Evolutionary conservation across 1,140 invertebrate species (phyloP).

Genomic region (Episyrphus balteatus): DNA sequence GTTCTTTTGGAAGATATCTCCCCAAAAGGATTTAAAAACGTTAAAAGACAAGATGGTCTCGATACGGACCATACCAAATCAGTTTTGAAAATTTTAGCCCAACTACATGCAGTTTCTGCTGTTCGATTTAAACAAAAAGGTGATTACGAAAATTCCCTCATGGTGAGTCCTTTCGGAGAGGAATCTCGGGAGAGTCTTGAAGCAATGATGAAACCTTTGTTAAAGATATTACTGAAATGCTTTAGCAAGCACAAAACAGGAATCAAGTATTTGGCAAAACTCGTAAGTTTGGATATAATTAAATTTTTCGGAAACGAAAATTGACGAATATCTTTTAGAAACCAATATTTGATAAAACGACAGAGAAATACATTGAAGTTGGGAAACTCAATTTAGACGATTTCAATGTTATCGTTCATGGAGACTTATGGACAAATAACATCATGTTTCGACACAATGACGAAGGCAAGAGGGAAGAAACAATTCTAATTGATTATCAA

Average conservation of each 20-base stretch:
- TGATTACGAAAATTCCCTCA: neutral
- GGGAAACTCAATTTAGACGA: conserved; percentile 28
- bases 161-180: conserved; percentile 1
- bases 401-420: conserved; percentile 51
- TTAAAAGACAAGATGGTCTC: conserved; percentile 40
- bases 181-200: neutral
- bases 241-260: too few species aligned
- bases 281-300: too few species aligned
- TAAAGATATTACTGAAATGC: neutral
- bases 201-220: neutral
- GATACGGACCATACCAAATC: conserved; percentile 37
- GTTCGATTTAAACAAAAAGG: conserved; percentile 13
- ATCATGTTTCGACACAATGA: conserved; percentile 35
- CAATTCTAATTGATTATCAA: conserved; percentile 23
- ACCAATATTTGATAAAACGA: too few species aligned
- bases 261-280: too few species aligned
- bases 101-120: conserved; percentile 40
- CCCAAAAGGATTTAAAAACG: conserved; percentile 41
- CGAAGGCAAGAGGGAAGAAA: conserved; percentile 12
- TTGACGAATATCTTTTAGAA: too few species aligned
- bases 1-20: conserved; percentile 41
- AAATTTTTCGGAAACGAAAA: too few species aligned
- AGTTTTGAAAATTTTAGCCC: conserved; percentile 41
- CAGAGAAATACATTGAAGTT: too few species aligned
- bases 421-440: conserved; percentile 42